Conservation (phyloP, 1,140 invertebrate genomes). For the Platyscapa corneri region DNA sequence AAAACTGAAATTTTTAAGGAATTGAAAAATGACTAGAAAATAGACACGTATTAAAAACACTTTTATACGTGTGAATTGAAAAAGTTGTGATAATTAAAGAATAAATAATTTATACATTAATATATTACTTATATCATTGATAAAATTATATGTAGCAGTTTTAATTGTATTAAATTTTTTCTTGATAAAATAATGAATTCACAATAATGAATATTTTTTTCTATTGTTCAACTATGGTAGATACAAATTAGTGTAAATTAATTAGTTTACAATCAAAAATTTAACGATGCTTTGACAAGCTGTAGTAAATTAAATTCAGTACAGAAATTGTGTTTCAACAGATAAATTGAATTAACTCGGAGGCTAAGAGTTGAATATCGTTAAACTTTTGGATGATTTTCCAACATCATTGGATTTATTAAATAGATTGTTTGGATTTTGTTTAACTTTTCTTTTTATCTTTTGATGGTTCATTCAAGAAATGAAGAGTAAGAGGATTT, state of each 20-base stretch:
- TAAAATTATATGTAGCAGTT: too few species aligned
- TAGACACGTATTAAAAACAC: too few species aligned
- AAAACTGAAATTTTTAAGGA: too few species aligned
- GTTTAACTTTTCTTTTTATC: background rate
- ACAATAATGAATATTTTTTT: background rate
- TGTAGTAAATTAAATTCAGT: slow-evolving; percentile 43
- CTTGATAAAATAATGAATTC: too few species aligned
- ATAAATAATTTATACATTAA: too few species aligned
- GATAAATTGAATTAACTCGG: slow-evolving; percentile 62
- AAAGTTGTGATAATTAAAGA: too few species aligned
- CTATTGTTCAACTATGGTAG: background rate
- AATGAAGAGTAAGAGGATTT: background rate
- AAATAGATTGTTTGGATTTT: slow-evolving; percentile 68
- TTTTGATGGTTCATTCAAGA: slow-evolving; percentile 9
- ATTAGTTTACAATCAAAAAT: slow-evolving; percentile 53
- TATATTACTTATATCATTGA: too few species aligned
- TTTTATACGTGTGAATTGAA: too few species aligned
- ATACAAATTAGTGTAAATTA: background rate
- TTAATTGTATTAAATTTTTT: too few species aligned
- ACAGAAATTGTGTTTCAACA: slow-evolving; percentile 40
- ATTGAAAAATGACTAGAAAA: too few species aligned
- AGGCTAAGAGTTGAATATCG: slow-evolving; percentile 63
- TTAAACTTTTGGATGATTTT: slow-evolving; percentile 67
- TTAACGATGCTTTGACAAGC: slow-evolving; percentile 68
- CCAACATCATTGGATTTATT: slow-evolving; percentile 1